Percentiles rank a stretch among this genome's conserved stretches.
Conservation (phyloP, 2,797 vertebrate genomes). For the Sebastolobus alascanus region DNA sequence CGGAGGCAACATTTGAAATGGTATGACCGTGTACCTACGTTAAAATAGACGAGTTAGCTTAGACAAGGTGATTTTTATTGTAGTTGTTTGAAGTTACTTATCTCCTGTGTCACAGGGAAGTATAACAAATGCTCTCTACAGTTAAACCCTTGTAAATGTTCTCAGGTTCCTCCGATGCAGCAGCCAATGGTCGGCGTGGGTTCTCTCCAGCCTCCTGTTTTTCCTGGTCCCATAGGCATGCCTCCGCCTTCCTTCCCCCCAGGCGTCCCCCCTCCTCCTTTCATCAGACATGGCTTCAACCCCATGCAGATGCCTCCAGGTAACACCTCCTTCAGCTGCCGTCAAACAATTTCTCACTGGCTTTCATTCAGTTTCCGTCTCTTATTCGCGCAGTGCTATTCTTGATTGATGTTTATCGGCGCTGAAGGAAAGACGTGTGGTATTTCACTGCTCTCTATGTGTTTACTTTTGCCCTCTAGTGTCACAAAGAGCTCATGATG, state of each 20-base stretch:
- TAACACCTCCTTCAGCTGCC: conserved; percentile 60
- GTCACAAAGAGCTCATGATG: neutral
- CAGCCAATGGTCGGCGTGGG: conserved; percentile 89
- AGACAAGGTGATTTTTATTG: neutral
- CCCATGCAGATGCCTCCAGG: conserved; percentile 98
- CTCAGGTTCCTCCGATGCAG: conserved; percentile 84
- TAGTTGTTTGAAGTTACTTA: neutral
- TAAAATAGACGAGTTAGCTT: neutral
- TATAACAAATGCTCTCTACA: neutral
- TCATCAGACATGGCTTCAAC: conserved; percentile 96
- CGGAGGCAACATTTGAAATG: neutral
- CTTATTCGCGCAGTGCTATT: neutral
- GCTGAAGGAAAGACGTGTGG: neutral
- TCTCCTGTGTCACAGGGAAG: neutral
- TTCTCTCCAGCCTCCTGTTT: conserved; percentile 89
- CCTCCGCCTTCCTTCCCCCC: conserved; percentile 95
- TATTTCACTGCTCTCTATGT: neutral
- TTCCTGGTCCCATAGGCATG: conserved; percentile 92
- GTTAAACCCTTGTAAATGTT: conserved; percentile 41
- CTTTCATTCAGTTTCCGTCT: conserved; percentile 6
- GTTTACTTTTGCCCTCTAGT: neutral
- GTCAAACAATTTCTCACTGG: neutral
- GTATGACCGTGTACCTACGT: neutral
- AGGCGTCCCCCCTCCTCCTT: conserved; percentile 90
- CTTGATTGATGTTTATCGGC: neutral